phyloP scores from a whole-genome alignment of 37 sponge, comb jelly and placozoan species.

The Tethya wilhelma region DNA sequence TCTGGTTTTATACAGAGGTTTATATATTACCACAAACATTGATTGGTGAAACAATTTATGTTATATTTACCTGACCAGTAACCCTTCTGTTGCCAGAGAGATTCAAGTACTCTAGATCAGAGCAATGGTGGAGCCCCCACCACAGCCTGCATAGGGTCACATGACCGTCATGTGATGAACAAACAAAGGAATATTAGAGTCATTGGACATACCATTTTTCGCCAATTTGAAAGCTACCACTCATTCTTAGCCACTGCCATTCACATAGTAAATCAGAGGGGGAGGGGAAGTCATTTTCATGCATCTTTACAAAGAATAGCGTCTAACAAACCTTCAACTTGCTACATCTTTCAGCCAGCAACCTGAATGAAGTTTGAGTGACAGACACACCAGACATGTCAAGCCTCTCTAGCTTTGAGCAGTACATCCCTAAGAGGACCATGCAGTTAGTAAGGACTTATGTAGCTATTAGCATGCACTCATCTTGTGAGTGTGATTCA shows the following conservation, averaged over 20 bases:
- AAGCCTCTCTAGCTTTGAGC: slow-evolving; percentile 30
- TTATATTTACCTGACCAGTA: slow-evolving; percentile 61
- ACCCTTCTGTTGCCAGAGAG: slow-evolving; percentile 49
- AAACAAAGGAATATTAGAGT: not conserved
- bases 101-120: slow-evolving; percentile 40
- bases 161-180: not conserved
- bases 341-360: slow-evolving; percentile 15
- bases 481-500: not conserved
- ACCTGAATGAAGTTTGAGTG: slow-evolving; percentile 43
- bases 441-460: not conserved
- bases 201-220: not conserved
- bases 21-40: too few relatives aligned
- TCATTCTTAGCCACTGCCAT: slow-evolving; percentile 16
- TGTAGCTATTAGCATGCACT: not conserved
- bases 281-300: not conserved
- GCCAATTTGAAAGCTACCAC: slow-evolving; percentile 4
- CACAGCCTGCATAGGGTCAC: slow-evolving; percentile 30
- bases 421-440: slow-evolving; percentile 44
- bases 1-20: too few relatives aligned
- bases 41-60: too few relatives aligned
- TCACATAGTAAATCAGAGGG: not conserved
- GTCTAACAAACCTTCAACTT: slow-evolving; percentile 37
- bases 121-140: slow-evolving; percentile 58
- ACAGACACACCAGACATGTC: slow-evolving; percentile 48
- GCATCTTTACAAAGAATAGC: not conserved